Evolutionary conservation across 2,888 invertebrate species (phyloP), one percentile per base, ranked within the genome.

Genomic region (Alloplasta piceator): DNA sequence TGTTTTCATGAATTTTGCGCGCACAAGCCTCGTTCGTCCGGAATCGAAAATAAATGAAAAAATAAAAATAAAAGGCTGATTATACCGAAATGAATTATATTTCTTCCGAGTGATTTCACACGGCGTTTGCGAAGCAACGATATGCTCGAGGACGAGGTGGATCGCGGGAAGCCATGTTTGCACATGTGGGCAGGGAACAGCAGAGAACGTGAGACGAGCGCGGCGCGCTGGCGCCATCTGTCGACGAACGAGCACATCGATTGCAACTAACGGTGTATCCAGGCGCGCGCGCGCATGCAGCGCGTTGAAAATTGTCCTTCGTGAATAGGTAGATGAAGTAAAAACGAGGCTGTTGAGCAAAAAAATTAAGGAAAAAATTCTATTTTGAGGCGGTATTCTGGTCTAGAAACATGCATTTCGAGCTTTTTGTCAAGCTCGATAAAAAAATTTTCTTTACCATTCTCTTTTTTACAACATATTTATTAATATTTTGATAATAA

Each of bases 181-280:
- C 85, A 89, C 89, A 89, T 90, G 89, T 90, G 90, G 89, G 90
- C 88, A 88, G 88, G 86, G 87, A 82, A 82, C 70, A 89, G 90
- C 88, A 88, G 88, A 86, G 87, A 82, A 82, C 70, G 78, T 61
- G 84, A 81, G 52, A 52, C 52, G 6, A 46, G 60, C 48, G 60
- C 71, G 84, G 78, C 83, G 14, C 68, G 75, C 86, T 87, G 87
- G 84, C 84, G 89, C 90, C 80, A 88, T 89, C 90, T 90, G 86
- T 85, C 55, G 84, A 83, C 50, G 58, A 56, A 55, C 73, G 68
- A 52, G 60, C 77, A 77, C 80, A 79, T 76, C 64, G 76, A 81
- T 78, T 78, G 66, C 60, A 73, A 50, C 72, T 66, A 74, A 73
- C 74, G 76, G 78, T 78, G 48, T 67, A 79, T 66, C 12, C 63